phyloP scores from a whole-genome alignment of 2,888 invertebrate species.

The Diaphora mendica region DNA sequence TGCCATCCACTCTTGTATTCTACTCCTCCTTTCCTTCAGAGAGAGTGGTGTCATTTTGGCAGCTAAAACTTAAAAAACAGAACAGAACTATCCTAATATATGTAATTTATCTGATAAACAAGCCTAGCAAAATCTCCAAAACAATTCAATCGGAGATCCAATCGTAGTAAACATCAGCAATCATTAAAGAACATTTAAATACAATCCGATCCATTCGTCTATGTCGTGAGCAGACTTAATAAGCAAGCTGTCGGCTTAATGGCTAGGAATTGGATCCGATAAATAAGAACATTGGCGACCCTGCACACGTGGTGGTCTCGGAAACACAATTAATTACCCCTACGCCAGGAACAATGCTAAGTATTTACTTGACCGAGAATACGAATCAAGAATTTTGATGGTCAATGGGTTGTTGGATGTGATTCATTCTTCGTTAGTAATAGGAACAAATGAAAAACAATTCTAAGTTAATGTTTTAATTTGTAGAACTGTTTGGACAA shows the following conservation, averaged over 20 bases:
- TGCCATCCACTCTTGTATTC: too few species aligned
- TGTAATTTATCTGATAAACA: background rate
- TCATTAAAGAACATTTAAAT: slow-evolving; percentile 52
- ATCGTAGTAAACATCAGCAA: slow-evolving; percentile 13
- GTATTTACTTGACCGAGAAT: slow-evolving; percentile 55
- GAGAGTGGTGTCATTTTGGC: too few species aligned
- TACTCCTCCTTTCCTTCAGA: too few species aligned
- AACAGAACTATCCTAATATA: background rate
- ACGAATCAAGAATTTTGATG: slow-evolving; percentile 53
- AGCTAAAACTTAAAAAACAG: too few species aligned
- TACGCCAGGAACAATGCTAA: slow-evolving; percentile 41
- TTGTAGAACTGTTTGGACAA: background rate
- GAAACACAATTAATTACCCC: slow-evolving; percentile 73
- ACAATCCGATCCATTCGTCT: slow-evolving; percentile 60
- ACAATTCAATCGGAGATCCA: slow-evolving; percentile 7
- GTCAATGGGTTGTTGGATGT: slow-evolving; percentile 26
- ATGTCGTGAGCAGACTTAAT: slow-evolving; percentile 66
- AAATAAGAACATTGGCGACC: slow-evolving; percentile 79
- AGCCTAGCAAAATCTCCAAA: slow-evolving; percentile 12
- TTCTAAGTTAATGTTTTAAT: background rate
- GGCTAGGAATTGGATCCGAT: slow-evolving; percentile 73
- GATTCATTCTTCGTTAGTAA: background rate
- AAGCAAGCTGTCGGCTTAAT: slow-evolving; percentile 68
- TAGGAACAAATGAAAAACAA: background rate
- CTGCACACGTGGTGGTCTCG: slow-evolving; percentile 60